Base-by-base conservation (phyloP, 1,140 invertebrate species). In the Danaus plexippus region DNA sequence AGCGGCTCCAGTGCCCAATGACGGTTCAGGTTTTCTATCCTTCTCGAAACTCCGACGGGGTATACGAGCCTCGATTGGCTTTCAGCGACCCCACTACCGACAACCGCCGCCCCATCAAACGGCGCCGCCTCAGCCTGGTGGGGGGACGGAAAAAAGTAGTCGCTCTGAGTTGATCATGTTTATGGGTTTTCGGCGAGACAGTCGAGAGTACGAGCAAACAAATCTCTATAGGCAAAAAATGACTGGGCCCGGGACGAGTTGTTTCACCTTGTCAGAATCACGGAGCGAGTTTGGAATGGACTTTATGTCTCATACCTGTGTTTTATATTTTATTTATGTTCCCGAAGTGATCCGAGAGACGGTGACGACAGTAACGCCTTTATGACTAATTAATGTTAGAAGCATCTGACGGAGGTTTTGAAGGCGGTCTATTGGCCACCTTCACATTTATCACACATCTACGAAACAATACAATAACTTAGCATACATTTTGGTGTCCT, bases 181-280 rank as follows among this genome's bases (percentile, higher is more conserved):
- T 86, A 86, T 86, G 80, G 78, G 76, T 79, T 80, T 83, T 78
- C 74, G 77, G 69, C 75, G 78, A 81, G 79, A 74, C 75, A 78
- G 73, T 75, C 77, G 72, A 73, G 66, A 57, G 74, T 71, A 64
- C 73, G 72, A 61, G 63, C 77, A 77, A 83, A 83, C 82, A 83
- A 84, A 85, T 80, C 76, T 83, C 69, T 82, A 71, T 74, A 74
- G 77, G 79, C 82, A 85, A 85, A 85, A 85, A 85, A 82, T 77
- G 73, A 67, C 71, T 73, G 63, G 75, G 69, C 67, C 64, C 63
- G 66, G 61, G 77, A 86, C 82, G 80, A 86, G 77, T 78, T 84
- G 80, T 86, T 80, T 82, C 77, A 75, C 75, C 77, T 77, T 75
- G 71, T 75, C 78, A 77, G 80, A 83, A 82, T 81, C 83, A 83